Conservation (phyloP, 23 tunicate genomes). For the Oikopleura vanhoeffeni region DNA sequence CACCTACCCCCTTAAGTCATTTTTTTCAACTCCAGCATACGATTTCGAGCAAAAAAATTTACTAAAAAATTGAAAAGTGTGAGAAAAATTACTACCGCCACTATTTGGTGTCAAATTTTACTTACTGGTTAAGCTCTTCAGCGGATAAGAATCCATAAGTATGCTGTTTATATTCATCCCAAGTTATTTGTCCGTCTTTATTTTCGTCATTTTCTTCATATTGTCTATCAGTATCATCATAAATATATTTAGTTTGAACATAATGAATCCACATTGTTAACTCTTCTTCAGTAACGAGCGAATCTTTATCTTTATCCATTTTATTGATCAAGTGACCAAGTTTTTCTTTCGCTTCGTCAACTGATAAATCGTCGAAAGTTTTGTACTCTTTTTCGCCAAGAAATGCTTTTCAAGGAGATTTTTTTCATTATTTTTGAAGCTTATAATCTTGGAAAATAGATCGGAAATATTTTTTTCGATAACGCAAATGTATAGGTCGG, state of each 20-base stretch:
- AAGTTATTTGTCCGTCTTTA: conserved; percentile 28
- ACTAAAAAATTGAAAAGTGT: too few species aligned
- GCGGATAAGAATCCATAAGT: conserved; percentile 46
- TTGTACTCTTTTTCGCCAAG: conserved; percentile 34
- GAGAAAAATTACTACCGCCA: too few species aligned
- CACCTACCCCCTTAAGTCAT: too few species aligned
- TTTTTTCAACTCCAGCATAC: too few species aligned
- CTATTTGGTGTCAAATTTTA: too few species aligned
- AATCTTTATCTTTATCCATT: conserved; percentile 51
- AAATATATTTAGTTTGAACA: conserved; percentile 36
- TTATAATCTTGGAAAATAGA: too few species aligned
- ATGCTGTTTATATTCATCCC: conserved; percentile 53
- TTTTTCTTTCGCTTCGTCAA: conserved; percentile 52
- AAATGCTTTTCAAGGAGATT: background rate
- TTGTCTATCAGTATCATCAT: conserved; percentile 42
- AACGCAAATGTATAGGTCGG: too few species aligned
- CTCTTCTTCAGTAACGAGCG: conserved; percentile 35
- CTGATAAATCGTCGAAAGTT: conserved; percentile 37
- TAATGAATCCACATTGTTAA: conserved; percentile 44
- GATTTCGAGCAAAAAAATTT: too few species aligned
- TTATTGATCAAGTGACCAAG: conserved; percentile 43
- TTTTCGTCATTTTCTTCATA: conserved; percentile 34
- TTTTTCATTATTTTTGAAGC: too few species aligned
- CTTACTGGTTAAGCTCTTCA: conserved; percentile 20
- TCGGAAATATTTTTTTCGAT: too few species aligned